phyloP scores from a whole-genome alignment of 2,113 vertebrate genomes.

The Actenoides hombroni region DNA sequence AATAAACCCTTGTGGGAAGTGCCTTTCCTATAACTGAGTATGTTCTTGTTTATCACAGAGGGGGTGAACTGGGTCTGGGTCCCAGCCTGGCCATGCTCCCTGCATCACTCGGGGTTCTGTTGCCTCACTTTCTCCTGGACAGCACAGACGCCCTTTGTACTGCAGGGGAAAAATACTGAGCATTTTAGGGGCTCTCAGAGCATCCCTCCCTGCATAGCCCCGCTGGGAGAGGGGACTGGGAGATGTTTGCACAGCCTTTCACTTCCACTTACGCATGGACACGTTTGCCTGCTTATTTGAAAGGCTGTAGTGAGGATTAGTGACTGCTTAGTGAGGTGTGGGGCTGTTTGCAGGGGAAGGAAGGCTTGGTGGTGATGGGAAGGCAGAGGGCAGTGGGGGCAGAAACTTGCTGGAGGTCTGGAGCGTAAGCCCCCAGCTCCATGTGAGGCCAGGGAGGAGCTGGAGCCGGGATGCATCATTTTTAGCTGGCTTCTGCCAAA shows the following conservation, averaged over 20 bases:
- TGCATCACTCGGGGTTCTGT: fast-evolving
- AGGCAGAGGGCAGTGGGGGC: not conserved
- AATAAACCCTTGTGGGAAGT: not conserved
- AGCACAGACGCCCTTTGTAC: not conserved
- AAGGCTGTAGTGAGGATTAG: not conserved
- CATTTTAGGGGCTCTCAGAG: not conserved
- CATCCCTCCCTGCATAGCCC: fast-evolving
- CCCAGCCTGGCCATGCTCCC: fast-evolving
- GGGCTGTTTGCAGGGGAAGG: not conserved
- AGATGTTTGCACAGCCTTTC: fast-evolving
- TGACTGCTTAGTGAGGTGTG: not conserved
- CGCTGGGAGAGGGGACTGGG: fast-evolving
- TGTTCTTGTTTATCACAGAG: not conserved
- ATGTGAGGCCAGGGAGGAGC: not conserved
- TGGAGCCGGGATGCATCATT: not conserved
- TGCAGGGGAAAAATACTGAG: fast-evolving
- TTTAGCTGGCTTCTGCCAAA: not conserved
- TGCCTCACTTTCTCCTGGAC: not conserved
- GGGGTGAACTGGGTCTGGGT: fast-evolving
- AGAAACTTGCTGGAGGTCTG: not conserved
- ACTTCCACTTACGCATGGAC: not conserved
- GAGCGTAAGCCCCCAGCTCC: not conserved
- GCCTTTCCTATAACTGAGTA: not conserved
- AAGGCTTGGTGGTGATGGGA: fast-evolving
- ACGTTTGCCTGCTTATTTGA: not conserved